Evolutionary conservation across 2,888 invertebrate genomes (phyloP).

Genomic region (Andrena hattorfiana): DNA sequence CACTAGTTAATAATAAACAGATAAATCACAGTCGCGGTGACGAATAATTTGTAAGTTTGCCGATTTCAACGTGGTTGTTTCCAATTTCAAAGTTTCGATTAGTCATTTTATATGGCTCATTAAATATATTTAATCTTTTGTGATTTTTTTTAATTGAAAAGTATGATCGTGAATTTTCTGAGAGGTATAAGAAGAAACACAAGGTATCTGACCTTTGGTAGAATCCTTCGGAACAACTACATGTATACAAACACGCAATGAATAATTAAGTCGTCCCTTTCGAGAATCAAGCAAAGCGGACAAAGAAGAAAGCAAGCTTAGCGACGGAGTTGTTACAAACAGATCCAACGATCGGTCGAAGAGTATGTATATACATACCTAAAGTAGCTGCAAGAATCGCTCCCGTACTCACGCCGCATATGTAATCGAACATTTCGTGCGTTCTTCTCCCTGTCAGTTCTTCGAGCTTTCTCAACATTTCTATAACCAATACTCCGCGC

Average conservation of each 20-base stretch:
- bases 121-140: too few relatives aligned
- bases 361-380: conserved; percentile 84
- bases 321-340: neutral
- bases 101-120: too few relatives aligned
- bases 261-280: neutral
- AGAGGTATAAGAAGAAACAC: neutral
- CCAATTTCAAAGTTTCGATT: too few relatives aligned
- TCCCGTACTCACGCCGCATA: conserved; percentile 94
- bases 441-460: conserved; percentile 89
- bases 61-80: too few relatives aligned
- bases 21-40: too few relatives aligned
- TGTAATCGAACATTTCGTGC: conserved; percentile 94
- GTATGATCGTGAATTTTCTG: neutral
- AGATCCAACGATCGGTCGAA: neutral
- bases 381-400: conserved; percentile 92
- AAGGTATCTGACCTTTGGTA: conserved; percentile 41
- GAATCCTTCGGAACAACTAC: conserved; percentile 52
- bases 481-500: conserved; percentile 94
- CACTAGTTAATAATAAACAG: too few relatives aligned
- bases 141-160: too few relatives aligned
- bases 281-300: neutral
- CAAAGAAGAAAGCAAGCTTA: too few relatives aligned
- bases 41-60: too few relatives aligned
- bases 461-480: conserved; percentile 93
- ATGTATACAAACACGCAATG: conserved; percentile 20